Percentiles rank a stretch among this genome's conserved stretches.
These are phyloP conservation scores for Auanema sp. DNA, from an alignment of 2,888 invertebrate species.

Conservation along the genomic window DNA sequence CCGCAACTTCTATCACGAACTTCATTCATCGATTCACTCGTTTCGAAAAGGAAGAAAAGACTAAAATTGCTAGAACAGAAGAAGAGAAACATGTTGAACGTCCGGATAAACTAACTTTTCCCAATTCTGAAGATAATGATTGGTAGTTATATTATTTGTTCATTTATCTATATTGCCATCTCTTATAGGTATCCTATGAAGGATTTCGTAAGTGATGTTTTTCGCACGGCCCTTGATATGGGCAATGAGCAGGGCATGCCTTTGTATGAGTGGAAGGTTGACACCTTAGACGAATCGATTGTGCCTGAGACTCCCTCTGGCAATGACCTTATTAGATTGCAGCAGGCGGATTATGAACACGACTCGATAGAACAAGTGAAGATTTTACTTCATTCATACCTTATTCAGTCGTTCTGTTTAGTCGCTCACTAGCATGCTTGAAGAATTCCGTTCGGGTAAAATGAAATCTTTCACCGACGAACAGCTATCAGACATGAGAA, in stretches of 20 bases:
- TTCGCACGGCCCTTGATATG: conserved; percentile 22
- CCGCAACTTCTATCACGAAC: conserved; percentile 36
- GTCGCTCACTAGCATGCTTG: conserved; percentile 25
- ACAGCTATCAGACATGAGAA: conserved; percentile 32
- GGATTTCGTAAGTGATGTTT: conserved; percentile 29
- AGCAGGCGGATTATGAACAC: conserved; percentile 9
- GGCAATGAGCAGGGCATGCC: conserved; percentile 37
- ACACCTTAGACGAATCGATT: conserved; percentile 31
- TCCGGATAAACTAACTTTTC: conserved; percentile 27
- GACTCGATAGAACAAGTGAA: conserved; percentile 14
- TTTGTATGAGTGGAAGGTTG: conserved; percentile 37
- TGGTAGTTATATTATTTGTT: conserved; percentile 3
- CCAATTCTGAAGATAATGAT: conserved; percentile 3
- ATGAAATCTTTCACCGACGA: conserved; percentile 35
- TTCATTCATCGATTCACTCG: conserved; percentile 45
- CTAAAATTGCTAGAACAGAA: conserved; percentile 20
- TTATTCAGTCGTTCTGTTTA: conserved; percentile 5
- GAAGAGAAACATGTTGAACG: conserved; percentile 23
- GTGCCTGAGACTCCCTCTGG: conserved; percentile 24
- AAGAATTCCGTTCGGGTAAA: conserved; percentile 41
- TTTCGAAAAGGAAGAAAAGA: conserved; percentile 39
- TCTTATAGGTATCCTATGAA: conserved; percentile 26
- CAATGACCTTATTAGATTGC: conserved; percentile 12
- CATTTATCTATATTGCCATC: background rate
- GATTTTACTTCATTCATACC: background rate